Evolutionary conservation across 2,888 invertebrate species (phyloP), one percentile per base, ranked within the genome.

Genomic region (Phalangium opilio): DNA sequence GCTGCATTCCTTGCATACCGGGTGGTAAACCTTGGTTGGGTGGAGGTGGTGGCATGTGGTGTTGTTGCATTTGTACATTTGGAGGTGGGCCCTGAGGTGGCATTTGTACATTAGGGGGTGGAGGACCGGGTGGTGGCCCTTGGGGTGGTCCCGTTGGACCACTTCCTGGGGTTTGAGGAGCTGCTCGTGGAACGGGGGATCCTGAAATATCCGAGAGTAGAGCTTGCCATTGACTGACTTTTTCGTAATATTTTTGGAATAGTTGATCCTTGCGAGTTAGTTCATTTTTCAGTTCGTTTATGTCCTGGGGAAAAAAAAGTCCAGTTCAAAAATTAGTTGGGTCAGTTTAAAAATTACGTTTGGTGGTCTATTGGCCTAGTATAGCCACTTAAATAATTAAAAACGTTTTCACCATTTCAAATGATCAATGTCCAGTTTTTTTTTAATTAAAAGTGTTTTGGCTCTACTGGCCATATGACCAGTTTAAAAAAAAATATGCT

Each of bases 171-270:
- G 55, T 54, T 38, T 48, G 49, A 17, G 52, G 45, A 18, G 53
- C 48, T 32, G 57, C 52, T 20, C 50, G 49, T 8, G 58, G 51
- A 4, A 51, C 51, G 11, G 55, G 51, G 4, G 39, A 43, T 12
- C 58, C 57, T 41, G 55, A 54, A 1, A 54, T 43, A 40, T 56
- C 55, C 14, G 56, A 54, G 18, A 93, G 67, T 48, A 90, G 70
- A 57, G 77, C 79, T 67, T 91, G 90, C 91, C 93, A 93, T 46
- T 83, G 78, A 27, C 80, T 78, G 45, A 93, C 79, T 64, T 90
- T 87, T 53, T 89, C 89, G 61, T 86, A 83, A 61, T 91, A 90
- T 48, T 84, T 75, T 58, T 85, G 78, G 14, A 93, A 71, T 2
- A 93, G 68, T 45, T 83, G 82, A 52, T 93, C 91, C 64, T 93